Evolutionary conservation across 1,140 invertebrate species (phyloP).

Genomic region (Ooceraea biroi): DNA sequence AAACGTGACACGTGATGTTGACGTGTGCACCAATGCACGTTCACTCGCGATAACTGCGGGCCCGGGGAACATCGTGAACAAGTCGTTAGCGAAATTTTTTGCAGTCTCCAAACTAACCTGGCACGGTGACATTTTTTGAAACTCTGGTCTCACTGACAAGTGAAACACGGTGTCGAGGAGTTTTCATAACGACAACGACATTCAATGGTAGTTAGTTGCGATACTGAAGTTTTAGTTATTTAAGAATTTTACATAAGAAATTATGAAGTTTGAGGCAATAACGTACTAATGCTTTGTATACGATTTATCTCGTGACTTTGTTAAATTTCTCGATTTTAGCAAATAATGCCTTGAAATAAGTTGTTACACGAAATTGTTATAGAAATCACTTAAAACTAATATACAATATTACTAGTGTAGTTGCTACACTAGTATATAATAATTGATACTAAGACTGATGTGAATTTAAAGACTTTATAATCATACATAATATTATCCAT

Average conservation of each 20-base stretch:
- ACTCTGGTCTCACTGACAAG: conserved; percentile 25
- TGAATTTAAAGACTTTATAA: conserved; percentile 18
- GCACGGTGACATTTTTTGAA: conserved; percentile 43
- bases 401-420: too few species aligned
- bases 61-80: conserved; percentile 18
- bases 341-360: conserved; percentile 6
- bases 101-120: background rate
- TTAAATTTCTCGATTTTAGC: background rate
- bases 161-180: conserved; percentile 5
- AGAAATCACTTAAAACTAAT: background rate
- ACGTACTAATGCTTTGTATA: background rate
- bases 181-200: conserved; percentile 29
- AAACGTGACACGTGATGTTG: background rate
- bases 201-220: conserved; percentile 14
- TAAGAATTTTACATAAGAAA: background rate
- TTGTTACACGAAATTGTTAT: background rate
- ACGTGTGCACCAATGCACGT: background rate
- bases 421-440: too few species aligned
- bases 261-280: background rate
- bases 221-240: background rate
- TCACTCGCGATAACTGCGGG: background rate
- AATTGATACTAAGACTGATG: background rate
- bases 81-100: conserved; percentile 21
- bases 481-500: background rate
- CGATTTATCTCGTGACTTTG: background rate